These are phyloP conservation scores for Macrosiphum euphorbiae DNA, from an alignment of 2,888 invertebrate genomes.

Conservation along the genomic window DNA sequence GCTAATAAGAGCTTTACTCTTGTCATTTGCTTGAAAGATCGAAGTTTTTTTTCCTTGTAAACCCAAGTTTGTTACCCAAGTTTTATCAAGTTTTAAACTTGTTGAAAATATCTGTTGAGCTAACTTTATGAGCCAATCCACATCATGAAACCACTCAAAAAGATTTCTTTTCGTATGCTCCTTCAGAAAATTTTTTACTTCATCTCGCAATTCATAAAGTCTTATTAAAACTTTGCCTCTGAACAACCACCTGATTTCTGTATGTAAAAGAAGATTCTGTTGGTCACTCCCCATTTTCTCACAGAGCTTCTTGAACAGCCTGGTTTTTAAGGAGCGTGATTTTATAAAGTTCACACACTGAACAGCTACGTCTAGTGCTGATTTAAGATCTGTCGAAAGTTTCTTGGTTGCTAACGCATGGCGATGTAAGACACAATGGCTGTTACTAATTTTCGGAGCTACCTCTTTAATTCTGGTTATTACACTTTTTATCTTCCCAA, in stretches of 20 bases:
- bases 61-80: too few relatives aligned
- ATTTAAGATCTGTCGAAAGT: constrained; percentile 58
- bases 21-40: too few relatives aligned
- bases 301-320: constrained; percentile 65
- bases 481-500: too few relatives aligned
- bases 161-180: constrained; percentile 33
- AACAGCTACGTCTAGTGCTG: constrained; percentile 42
- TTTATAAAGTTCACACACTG: constrained; percentile 65
- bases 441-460: too few relatives aligned
- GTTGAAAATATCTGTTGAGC: too few relatives aligned
- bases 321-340: constrained; percentile 58
- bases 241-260: constrained; percentile 54
- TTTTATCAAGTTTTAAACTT: too few relatives aligned
- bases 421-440: constrained; percentile 45
- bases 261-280: constrained; percentile 54
- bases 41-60: too few relatives aligned
- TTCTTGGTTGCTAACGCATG: constrained; percentile 56
- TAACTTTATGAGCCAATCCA: too few relatives aligned
- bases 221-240: constrained; percentile 43
- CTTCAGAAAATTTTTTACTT: constrained; percentile 44
- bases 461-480: too few relatives aligned
- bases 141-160: too few relatives aligned
- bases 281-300: constrained; percentile 61
- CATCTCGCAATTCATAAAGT: constrained; percentile 52
- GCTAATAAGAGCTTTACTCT: too few relatives aligned